Evolutionary conservation across 2,888 invertebrate genomes (phyloP), one percentile per base, ranked within the genome.

Genomic region (Andrena trimmerana): DNA sequence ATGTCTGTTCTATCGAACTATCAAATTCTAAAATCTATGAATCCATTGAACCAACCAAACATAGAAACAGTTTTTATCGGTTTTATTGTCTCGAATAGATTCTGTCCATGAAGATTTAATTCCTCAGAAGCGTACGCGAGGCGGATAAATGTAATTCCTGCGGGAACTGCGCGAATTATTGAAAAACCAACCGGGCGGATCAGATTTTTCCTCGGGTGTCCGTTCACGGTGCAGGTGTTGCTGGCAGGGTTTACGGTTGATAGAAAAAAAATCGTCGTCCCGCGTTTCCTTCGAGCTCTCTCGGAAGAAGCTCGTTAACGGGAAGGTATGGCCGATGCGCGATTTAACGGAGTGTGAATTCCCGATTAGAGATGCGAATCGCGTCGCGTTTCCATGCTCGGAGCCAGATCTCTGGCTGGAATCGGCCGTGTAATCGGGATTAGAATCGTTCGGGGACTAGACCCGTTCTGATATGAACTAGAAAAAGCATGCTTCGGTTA

Each of bases 321-420:
- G 78, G 89, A 36, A 73, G 59, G 48, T 72, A 50, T 54, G 57
- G 50, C 52, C 65, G 59, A 81, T 86, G 88, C 86, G 88, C 89
- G 88, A 90, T 89, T 90, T 89, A 92, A 90, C 91, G 90, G 88
- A 88, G 86, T 87, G 90, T 92, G 88, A 93, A 91, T 80, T 89
- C 89, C 87, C 90, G 92, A 92, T 93, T 92, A 91, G 89, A 90
- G 86, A 90, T 73, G 67, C 81, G 54, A 68, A 24, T 54, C 24
- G 20, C 27, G 48, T 50, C 57, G 65, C 62, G 59, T 77, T 72
- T 78, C 36, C 65, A 20, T 54, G 27, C 24, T 52, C 59, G 59
- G 77, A 50, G 60, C 31, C n/a, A 52, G 50, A 78, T 80, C 81
- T 65, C 66, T 24, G 54, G 57, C 24, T 57, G 20, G 10, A 63